Evolutionary conservation across 1,140 invertebrate genomes (phyloP).

Genomic region (Drosophila prosaltans): DNA sequence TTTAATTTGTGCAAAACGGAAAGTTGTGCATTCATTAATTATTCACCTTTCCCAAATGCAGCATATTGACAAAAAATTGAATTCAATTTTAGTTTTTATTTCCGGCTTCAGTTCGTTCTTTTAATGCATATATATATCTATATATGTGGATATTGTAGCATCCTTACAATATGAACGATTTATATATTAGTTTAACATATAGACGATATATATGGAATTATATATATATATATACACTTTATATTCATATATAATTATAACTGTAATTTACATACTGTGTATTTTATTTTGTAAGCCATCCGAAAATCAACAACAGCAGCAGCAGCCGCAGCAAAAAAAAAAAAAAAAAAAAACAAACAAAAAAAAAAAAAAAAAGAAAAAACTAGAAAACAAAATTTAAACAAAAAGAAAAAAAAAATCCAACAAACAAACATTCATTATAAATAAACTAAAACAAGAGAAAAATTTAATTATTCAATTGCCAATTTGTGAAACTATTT

Average conservation of each 20-base stretch:
- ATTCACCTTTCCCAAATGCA: too few relatives aligned
- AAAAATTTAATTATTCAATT: slow-evolving; percentile 51
- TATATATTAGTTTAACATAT: slow-evolving; percentile 8
- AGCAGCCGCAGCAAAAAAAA: slow-evolving; percentile 24
- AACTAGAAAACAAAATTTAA: slow-evolving; percentile 27
- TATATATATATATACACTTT: slow-evolving; percentile 36
- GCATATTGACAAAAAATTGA: neutral
- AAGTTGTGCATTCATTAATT: too few relatives aligned
- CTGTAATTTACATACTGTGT: slow-evolving; percentile 29
- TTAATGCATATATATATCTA: slow-evolving; percentile 9
- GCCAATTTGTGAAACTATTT: slow-evolving; percentile 9
- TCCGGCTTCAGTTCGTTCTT: slow-evolving; percentile 7
- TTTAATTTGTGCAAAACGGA: slow-evolving; percentile 15
- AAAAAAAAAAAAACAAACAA: slow-evolving; percentile 7
- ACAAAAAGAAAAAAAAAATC: slow-evolving; percentile 17
- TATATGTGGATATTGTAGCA: slow-evolving; percentile 2
- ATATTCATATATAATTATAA: slow-evolving; percentile 33
- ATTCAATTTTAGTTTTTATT: slow-evolving; percentile 38
- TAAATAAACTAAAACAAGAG: slow-evolving; percentile 51
- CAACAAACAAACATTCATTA: slow-evolving; percentile 46
- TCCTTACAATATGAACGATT: slow-evolving; percentile 12
- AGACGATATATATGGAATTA: slow-evolving; percentile 31
- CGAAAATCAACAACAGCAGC: slow-evolving; percentile 30
- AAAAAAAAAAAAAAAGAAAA: slow-evolving; percentile 19
- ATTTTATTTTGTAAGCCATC: slow-evolving; percentile 35